Base-by-base conservation (phyloP, 1,140 invertebrate genomes). In the Drosophila sucinea region DNA sequence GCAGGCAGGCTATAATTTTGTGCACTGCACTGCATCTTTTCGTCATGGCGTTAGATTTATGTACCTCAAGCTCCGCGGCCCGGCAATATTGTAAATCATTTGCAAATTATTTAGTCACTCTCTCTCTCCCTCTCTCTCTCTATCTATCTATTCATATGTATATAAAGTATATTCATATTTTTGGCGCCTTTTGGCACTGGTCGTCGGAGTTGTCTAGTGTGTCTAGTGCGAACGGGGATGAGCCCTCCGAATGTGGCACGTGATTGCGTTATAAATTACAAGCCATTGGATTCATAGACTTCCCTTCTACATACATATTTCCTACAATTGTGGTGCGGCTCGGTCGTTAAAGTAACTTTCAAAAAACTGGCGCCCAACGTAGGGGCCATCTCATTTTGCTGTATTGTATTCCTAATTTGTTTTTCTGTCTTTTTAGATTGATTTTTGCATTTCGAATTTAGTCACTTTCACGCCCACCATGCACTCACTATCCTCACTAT, bases 211-310 rank as follows among this genome's bases (percentile, higher is more conserved):
- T 4, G 27, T 32, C 17, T 40, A 17, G 17, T 17, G 17, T 17
- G 17, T 29, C 38, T 11, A 10, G 10, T 10, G 8, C 35, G n/a
- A 40, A 41, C 3, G 25, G 64, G 65, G 27, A 65, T 65, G 47
- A 38, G 38, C 56, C 62, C 44, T 66, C 3, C 61, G 83, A 79
- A 74, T 77, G 76, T 77, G 80, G 77, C 85, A 87, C 84, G 84
- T 87, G 84, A 87, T 89, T 87, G 80, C 80, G 66, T 87, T 89
- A 89, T 87, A 89, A 87, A 89, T 87, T 87, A 87, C 86, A 75
- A 73, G 66, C 79, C 84, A 74, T 81, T 79, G 80, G 70, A 83
- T 79, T 77, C 82, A 63, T 56, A 41, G 47, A 56, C 64, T 32
- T 66, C 35, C 23, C 11, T 3, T 25, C 10, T 41, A 55, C 17